Percentiles rank a stretch among this genome's conserved stretches.
Conservation (phyloP, 2,888 invertebrate species). For the Copidosoma aretas region DNA sequence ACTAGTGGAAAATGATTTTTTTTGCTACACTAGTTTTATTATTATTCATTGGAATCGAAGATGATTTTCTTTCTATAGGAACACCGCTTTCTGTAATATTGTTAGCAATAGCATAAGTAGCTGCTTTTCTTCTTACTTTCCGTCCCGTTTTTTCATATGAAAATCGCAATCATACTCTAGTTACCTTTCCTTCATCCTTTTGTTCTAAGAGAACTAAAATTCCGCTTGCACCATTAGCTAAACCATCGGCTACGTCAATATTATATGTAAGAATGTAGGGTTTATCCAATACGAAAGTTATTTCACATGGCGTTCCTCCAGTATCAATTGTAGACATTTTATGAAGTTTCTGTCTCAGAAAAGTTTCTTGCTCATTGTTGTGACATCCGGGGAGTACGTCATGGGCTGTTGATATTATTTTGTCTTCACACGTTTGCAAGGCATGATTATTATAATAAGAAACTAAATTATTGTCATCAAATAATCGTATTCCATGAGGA, state of each 20-base stretch:
- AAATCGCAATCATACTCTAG: no score
- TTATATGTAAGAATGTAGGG: no score
- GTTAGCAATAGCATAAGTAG: background rate
- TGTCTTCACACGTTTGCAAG: slow-evolving; percentile 13
- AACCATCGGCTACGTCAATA: no score
- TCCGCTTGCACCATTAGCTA: slow-evolving; percentile 48
- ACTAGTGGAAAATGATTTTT: slow-evolving; percentile 39
- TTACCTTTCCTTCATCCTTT: background rate
- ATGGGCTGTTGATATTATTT: slow-evolving; percentile 42
- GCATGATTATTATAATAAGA: no score
- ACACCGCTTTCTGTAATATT: slow-evolving; percentile 6
- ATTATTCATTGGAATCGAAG: slow-evolving; percentile 28
- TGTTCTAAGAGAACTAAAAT: slow-evolving; percentile 6
- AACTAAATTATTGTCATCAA: no score
- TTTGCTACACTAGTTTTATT: slow-evolving; percentile 35
- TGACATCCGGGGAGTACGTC: slow-evolving; percentile 37
- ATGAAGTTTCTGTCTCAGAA: no score
- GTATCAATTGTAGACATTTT: no score
- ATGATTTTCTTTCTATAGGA: slow-evolving; percentile 31
- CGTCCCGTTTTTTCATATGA: no score
- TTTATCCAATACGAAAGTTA: no score
- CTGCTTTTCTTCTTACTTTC: background rate
- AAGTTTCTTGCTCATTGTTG: no score
- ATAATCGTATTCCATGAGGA: no score
- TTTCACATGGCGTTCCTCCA: no score